These are phyloP conservation scores for Limnothrissa miodon DNA, from an alignment of 2,113 vertebrate species.

Conservation along the genomic window DNA sequence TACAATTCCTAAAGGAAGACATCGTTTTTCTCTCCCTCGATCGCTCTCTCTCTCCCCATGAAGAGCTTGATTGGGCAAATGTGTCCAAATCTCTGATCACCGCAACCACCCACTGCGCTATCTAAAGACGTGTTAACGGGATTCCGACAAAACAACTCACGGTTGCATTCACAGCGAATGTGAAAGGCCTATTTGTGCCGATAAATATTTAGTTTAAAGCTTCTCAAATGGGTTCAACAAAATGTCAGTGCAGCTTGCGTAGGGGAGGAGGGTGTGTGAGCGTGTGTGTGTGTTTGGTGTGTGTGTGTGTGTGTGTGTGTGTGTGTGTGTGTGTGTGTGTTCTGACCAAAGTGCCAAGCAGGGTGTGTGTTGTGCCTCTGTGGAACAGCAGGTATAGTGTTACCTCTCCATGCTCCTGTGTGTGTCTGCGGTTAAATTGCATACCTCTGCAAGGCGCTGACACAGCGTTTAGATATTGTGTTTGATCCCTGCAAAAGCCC, in stretches of 20 bases:
- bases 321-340: conserved; percentile 16
- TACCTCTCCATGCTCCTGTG: neutral
- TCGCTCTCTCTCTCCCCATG: neutral
- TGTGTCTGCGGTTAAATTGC: conserved; percentile 12
- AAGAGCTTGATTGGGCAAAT: neutral
- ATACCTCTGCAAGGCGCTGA: neutral
- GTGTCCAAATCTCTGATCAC: conserved; percentile 20
- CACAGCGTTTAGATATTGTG: conserved; percentile 21
- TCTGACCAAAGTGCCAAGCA: neutral
- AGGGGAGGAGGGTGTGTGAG: neutral
- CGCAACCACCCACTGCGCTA: conserved; percentile 7
- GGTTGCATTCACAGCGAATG: neutral
- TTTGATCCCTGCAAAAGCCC: conserved; percentile 52
- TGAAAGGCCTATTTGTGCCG: neutral
- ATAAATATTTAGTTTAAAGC: conserved; percentile 15
- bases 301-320: neutral
- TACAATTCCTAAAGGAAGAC: conserved; percentile 13
- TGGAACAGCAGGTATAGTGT: neutral
- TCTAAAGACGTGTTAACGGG: neutral
- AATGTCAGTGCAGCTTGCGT: neutral
- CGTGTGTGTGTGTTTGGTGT: neutral
- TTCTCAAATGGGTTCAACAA: neutral
- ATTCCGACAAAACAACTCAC: neutral
- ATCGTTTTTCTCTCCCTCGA: neutral
- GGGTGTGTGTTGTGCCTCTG: neutral